Base-by-base conservation (phyloP, 2,113 vertebrate genomes). In the Siniperca chuatsi region DNA sequence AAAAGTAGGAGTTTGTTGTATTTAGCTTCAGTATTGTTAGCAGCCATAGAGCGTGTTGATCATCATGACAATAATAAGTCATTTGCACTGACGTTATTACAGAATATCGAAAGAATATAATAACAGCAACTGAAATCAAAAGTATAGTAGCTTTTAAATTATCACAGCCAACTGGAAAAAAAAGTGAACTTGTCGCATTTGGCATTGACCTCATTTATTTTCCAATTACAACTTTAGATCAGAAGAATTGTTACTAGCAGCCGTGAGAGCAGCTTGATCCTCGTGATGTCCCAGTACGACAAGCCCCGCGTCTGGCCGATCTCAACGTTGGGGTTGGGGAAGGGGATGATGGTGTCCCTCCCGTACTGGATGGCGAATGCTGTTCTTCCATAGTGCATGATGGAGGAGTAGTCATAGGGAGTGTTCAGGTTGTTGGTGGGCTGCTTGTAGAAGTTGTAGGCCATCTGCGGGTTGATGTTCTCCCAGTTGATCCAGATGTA, bases 321-420 rank as follows among this genome's bases (percentile, higher is more conserved):
- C 55, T 71, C 72, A 29, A 58, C 54, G 11, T 48, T 76, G 70
- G 79, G 0, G 61, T 92, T 10, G 2, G 78, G 79, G 73, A 86
- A 84, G 55, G 82, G 85, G 76, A 66, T 85, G 79, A 92, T 89
- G 73, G 64, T 40, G 8, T 88, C 73, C 52, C 0, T 6, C 8
- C 72, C 58, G 11, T 2, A 23, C 46, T 25, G 25, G 25, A 77
- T 61, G 65, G 90, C 57, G 74, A 91, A 91, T 58, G 85, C 84
- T 15, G 79, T 81, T 90, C 6, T 89, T 68, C 78, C 81, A 21
- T 84, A 86, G 83, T 90, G 83, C 89, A 55, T 83, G 66, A 90
- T 81, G 87, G 87, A 87, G 78, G 42, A 55, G 73, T 87, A 90
- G 77, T 90, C 81, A 37, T 89, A 87, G 57, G 87, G 81, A 58